These are phyloP conservation scores for Fulica atra DNA, from an alignment of 2,113 vertebrate species.

Conservation along the genomic window DNA sequence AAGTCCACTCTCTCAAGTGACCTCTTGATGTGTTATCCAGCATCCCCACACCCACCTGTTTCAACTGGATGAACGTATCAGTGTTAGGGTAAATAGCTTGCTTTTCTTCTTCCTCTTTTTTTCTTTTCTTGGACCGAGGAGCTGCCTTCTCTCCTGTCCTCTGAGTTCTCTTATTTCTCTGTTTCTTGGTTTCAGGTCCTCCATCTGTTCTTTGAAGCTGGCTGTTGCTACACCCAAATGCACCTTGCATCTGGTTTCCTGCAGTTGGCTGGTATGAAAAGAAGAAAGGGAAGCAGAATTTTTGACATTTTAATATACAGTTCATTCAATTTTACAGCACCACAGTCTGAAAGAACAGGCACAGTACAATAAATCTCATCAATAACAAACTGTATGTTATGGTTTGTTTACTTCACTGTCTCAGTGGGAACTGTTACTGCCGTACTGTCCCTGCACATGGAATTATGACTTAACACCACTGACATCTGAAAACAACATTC, in stretches of 20 bases:
- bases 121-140: conserved; percentile 89
- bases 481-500: not conserved
- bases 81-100: conserved; percentile 76
- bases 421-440: not conserved
- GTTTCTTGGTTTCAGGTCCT: conserved; percentile 87
- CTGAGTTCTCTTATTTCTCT: conserved; percentile 84
- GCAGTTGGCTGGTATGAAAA: conserved; percentile 69
- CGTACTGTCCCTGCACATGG: not conserved
- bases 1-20: not conserved
- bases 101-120: conserved; percentile 90
- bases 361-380: not conserved
- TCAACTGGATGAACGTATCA: conserved; percentile 85
- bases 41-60: conserved; percentile 79
- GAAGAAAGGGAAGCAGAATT: conserved; percentile 34
- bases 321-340: not conserved
- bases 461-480: not conserved
- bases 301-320: not conserved
- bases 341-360: not conserved
- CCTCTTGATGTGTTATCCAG: not conserved
- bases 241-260: conserved; percentile 73
- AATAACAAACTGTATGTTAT: not conserved
- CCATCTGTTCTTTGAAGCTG: conserved; percentile 75
- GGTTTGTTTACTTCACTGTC: not conserved
- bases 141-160: conserved; percentile 81
- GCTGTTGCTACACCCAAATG: conserved; percentile 74